These are phyloP conservation scores for Varanus komodoensis DNA, from an alignment of 2,113 vertebrate species.

Conservation along the genomic window DNA sequence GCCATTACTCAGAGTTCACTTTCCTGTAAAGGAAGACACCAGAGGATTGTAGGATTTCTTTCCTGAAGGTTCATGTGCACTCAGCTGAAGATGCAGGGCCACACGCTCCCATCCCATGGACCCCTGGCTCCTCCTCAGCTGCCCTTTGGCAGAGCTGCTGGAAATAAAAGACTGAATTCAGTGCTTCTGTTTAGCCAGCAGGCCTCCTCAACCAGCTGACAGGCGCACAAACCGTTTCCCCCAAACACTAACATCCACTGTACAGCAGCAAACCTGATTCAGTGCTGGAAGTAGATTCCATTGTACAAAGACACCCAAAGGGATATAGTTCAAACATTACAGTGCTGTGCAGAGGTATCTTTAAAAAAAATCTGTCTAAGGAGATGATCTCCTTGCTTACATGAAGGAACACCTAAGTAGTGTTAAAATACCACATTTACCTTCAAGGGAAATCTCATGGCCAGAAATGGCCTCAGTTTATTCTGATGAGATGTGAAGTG, in stretches of 20 bases:
- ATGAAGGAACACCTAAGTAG: background rate
- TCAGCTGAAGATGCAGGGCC: too few species aligned
- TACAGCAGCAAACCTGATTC: background rate
- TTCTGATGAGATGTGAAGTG: background rate
- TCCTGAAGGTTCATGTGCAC: too few species aligned
- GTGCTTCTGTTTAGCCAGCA: background rate
- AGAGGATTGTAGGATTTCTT: too few species aligned
- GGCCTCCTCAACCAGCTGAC: background rate
- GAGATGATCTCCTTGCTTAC: conserved; percentile 5
- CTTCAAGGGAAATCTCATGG: background rate
- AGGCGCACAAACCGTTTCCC: background rate
- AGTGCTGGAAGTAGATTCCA: background rate
- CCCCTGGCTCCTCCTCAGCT: too few species aligned
- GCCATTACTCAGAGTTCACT: too few species aligned
- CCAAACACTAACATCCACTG: background rate
- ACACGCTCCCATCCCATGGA: too few species aligned
- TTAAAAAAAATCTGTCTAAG: background rate
- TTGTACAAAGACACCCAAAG: background rate
- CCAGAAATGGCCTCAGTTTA: background rate
- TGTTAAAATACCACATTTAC: background rate
- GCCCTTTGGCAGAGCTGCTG: background rate
- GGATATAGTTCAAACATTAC: background rate
- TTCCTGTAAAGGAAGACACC: too few species aligned
- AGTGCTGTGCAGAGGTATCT: background rate
- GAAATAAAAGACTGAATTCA: too few species aligned